Evolutionary conservation across 2,113 vertebrate species (phyloP), one percentile per base, ranked within the genome.

Genomic region (Phaethon lepturus): DNA sequence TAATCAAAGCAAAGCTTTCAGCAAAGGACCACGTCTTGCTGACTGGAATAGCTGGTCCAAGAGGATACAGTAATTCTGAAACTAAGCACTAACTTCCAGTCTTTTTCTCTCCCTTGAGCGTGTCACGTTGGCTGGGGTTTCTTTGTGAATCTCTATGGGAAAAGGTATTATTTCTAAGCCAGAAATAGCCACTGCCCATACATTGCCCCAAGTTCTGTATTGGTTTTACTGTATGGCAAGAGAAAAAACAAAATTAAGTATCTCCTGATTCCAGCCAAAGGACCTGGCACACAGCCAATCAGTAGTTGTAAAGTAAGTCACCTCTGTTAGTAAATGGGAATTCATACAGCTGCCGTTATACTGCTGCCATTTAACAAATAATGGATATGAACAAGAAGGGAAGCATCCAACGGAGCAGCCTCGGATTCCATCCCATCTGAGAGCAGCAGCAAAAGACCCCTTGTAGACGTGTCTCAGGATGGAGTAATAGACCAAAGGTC

Each of bases 361-460:
- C 40, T 40, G 66, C 69, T 93, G 88, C 53, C 93, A 94, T 90
- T 93, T 86, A 83, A 66, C 78, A 93, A 91, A 22, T 26, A 88
- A 62, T 42, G 73, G 52, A 62, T 9, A 94, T 0, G 5, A 88
- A 44, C 56, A 50, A 62, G 71, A 31, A 83, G 45, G 22, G 74
- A 50, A 63, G 42, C 53, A 53, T 42, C 55, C 31, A 58, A 35
- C 2, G 0, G 45, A 6, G 62, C 31, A 10, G 49, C 53, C 63
- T 53, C 13, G 4, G 45, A 88, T 69, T 83, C 58, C 63, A 38
- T 16, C 28, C 71, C 9, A 0, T 33, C 42, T 38, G 19, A 58
- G n/a, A 88, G 76, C n/a, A 79, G 52, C 31, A 55, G 69, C 52
- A 63, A 38, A 29, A 73, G 49, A 52, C 44, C 74, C 44, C 52